Evolutionary conservation across 1,140 invertebrate genomes (phyloP).

Genomic region (Orchestia grillus): DNA sequence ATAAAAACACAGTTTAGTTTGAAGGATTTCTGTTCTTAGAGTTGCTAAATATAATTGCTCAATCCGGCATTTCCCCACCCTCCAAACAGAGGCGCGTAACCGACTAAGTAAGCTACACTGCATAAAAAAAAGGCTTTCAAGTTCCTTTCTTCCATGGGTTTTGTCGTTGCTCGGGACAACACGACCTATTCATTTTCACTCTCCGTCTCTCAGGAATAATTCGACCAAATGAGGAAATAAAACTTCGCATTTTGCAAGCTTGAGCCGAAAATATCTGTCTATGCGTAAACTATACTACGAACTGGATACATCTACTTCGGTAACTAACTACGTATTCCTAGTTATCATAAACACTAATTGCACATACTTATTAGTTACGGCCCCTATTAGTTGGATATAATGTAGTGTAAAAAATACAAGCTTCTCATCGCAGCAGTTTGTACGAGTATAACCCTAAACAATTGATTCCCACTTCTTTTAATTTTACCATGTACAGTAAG

Average conservation of each 20-base stretch:
- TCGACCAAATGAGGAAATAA: neutral
- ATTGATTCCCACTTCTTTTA: neutral
- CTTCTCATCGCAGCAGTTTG: neutral
- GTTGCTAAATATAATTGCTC: too few relatives aligned
- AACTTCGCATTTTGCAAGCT: too few relatives aligned
- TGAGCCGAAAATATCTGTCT: neutral
- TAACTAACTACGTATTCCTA: neutral
- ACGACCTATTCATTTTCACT: neutral
- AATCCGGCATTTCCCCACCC: too few relatives aligned
- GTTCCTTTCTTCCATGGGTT: too few relatives aligned
- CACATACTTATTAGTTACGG: neutral
- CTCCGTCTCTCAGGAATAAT: neutral
- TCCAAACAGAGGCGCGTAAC: too few relatives aligned
- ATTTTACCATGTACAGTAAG: conserved; percentile 62
- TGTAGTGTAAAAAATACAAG: neutral
- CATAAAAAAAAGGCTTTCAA: too few relatives aligned
- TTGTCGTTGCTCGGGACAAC: neutral
- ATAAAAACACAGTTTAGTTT: neutral
- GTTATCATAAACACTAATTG: neutral
- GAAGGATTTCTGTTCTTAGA: too few relatives aligned
- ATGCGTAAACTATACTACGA: neutral
- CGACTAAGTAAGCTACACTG: too few relatives aligned
- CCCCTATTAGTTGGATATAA: neutral
- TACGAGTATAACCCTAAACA: neutral
- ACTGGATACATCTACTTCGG: neutral